phyloP scores from a whole-genome alignment of 2,888 invertebrate genomes.

The Scrobipalpa costella region DNA sequence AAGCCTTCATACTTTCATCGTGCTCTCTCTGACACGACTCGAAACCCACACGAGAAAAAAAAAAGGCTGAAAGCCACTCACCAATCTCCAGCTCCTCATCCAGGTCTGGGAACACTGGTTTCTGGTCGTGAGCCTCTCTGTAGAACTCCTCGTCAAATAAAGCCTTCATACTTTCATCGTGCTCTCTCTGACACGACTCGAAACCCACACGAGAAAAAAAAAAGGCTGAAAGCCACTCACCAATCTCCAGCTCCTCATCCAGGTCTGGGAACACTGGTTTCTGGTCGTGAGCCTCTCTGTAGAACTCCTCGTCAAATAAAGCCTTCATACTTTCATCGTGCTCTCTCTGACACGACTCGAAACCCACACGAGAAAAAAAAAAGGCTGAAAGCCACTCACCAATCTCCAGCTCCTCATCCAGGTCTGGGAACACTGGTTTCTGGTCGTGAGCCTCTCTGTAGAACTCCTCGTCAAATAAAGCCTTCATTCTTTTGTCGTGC shows the following conservation, averaged over 20 bases:
- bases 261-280: conserved; percentile 94
- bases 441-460: conserved; percentile 86
- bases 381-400: no score
- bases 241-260: conserved; percentile 86
- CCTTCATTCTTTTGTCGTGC: conserved; percentile 92
- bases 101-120: conserved; percentile 92
- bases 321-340: conserved; percentile 93
- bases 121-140: conserved; percentile 84
- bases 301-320: conserved; percentile 93
- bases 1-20: conserved; percentile 91
- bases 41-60: no score
- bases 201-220: no score
- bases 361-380: no score
- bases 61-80: no score
- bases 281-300: conserved; percentile 84
- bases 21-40: conserved; percentile 85
- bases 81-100: conserved; percentile 86
- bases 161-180: conserved; percentile 92
- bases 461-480: conserved; percentile 92
- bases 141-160: conserved; percentile 95
- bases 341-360: conserved; percentile 80
- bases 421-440: conserved; percentile 93
- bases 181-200: conserved; percentile 86
- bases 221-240: no score
- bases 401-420: conserved; percentile 87